Base-by-base conservation (phyloP, 2,888 invertebrate genomes). In the Dioctria rufipes region DNA sequence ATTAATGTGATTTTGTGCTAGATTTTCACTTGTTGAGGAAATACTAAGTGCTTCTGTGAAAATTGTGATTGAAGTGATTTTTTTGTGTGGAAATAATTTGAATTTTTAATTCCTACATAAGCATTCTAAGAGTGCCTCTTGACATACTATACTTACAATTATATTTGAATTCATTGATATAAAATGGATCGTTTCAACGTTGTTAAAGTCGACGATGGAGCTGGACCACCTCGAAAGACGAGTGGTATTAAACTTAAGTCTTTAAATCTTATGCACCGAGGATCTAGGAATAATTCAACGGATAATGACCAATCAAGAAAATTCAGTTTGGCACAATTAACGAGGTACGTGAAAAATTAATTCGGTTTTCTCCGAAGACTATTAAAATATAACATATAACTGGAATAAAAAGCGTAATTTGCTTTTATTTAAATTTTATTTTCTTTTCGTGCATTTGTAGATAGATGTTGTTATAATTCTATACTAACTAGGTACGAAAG, bases 281-380 rank as follows among this genome's bases (percentile, higher is more conserved):
- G 82, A 71, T 83, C 84, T 42, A 83, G 81, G 69, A 9, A 42
- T 25, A 58, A 43, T n/a, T n/a, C 39, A n/a, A 39, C 39, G 37
- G 84, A 84, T 11, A 87, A 89, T 37, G 69, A 65, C 13, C 80
- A 82, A 46, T 73, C 83, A 42, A 86, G 89, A 6, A 89, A 89
- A 82, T 88, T 86, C 80, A 88, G 88, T 83, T 86, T 89, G 84
- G 88, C 88, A 3, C 89, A 89, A 80, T 82, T 89, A 39, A 88
- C 89, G 80, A 87, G 87, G 89, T 89, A 85, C 82, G 87, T 86
- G 80, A 80, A 61, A 43, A 40, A 49, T 46, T 46, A 46, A 46
- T 46, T 46, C 8, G 46, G 5, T 46, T 25, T 25, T 25, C 25
- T 25, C 25, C 25, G 25, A 25, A 25, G 25, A 0, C 25, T 25